Percentiles rank a stretch among this genome's conserved stretches.
Evolutionary conservation across 2,888 invertebrate genomes (phyloP).

Genomic region (Leptodirus hochenwartii): DNA sequence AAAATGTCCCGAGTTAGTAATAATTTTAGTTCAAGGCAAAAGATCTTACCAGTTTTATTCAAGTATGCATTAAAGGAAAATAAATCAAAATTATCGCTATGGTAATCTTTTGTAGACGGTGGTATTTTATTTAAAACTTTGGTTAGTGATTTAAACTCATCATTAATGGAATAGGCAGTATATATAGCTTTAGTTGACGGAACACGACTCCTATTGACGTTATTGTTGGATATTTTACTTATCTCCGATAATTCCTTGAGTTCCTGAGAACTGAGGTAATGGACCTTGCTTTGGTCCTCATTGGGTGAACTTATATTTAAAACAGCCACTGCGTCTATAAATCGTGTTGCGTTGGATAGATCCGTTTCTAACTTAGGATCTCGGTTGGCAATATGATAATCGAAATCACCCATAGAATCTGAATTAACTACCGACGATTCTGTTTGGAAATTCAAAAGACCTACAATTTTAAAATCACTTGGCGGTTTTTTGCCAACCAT

Average conservation of each 20-base stretch:
- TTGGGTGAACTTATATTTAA: slow-evolving; percentile 16
- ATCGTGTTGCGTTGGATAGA: slow-evolving; percentile 1
- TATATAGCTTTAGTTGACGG: slow-evolving; percentile 42
- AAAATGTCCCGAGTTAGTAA: slow-evolving; percentile 24
- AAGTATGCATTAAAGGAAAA: no score
- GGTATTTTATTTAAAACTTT: slow-evolving; percentile 42
- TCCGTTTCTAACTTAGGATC: neutral
- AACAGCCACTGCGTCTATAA: slow-evolving; percentile 12
- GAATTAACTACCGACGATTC: slow-evolving; percentile 12
- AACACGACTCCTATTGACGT: slow-evolving; percentile 31
- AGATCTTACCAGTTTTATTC: slow-evolving; percentile 8
- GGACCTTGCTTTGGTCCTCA: slow-evolving; percentile 12
- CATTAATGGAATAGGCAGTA: slow-evolving; percentile 39
- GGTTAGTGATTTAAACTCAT: slow-evolving; percentile 45
- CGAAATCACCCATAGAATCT: slow-evolving; percentile 1
- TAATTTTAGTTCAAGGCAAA: slow-evolving; percentile 6
- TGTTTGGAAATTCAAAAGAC: slow-evolving; percentile 21
- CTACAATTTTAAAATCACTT: slow-evolving; percentile 19
- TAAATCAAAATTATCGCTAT: slow-evolving; percentile 3
- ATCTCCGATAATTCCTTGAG: slow-evolving; percentile 36
- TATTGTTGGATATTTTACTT: slow-evolving; percentile 33
- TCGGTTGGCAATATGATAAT: neutral
- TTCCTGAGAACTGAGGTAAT: slow-evolving; percentile 19
- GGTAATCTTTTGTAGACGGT: slow-evolving; percentile 27
- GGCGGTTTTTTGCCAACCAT: slow-evolving; percentile 13